These are phyloP conservation scores for Eufriesea mexicana DNA, from an alignment of 1,140 invertebrate genomes.

Conservation along the genomic window DNA sequence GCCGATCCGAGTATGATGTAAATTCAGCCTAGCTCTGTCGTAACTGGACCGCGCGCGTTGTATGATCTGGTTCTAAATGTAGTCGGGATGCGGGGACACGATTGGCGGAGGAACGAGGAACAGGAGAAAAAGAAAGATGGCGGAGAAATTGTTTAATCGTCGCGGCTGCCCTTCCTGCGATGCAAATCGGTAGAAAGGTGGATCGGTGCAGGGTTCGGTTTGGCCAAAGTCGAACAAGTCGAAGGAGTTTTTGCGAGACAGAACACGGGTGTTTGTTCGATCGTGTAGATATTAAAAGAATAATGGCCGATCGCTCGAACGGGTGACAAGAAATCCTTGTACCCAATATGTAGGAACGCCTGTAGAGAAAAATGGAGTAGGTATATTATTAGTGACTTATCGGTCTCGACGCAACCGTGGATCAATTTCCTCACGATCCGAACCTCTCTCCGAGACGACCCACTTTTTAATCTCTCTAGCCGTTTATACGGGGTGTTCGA, in stretches of 20 bases:
- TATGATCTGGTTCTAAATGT: too few species aligned
- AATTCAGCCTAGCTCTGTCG: not conserved
- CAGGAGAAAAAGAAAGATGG: not conserved
- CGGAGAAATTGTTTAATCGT: not conserved
- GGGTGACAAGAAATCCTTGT: constrained; percentile 19
- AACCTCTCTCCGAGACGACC: not conserved
- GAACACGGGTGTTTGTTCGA: not conserved
- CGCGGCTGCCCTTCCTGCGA: not conserved
- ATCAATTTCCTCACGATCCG: constrained; percentile 1
- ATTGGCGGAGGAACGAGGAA: too few species aligned
- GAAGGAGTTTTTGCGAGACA: not conserved
- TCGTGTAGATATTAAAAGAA: not conserved
- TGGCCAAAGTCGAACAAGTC: not conserved
- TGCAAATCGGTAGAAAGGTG: not conserved
- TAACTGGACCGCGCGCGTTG: not conserved
- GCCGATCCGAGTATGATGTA: not conserved
- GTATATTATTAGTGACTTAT: not conserved
- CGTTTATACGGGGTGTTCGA: not conserved
- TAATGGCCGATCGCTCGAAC: not conserved
- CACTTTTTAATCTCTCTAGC: constrained; percentile 2
- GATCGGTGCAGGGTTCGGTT: too few species aligned
- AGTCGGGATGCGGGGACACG: too few species aligned
- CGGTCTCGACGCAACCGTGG: not conserved
- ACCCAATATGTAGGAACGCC: not conserved
- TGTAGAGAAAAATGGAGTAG: constrained; percentile 8